A percentile compares a stretch with the other conserved stretches of the same genome.
Evolutionary conservation across 2,888 invertebrate species (phyloP).

Genomic region (Rhingia campestris): DNA sequence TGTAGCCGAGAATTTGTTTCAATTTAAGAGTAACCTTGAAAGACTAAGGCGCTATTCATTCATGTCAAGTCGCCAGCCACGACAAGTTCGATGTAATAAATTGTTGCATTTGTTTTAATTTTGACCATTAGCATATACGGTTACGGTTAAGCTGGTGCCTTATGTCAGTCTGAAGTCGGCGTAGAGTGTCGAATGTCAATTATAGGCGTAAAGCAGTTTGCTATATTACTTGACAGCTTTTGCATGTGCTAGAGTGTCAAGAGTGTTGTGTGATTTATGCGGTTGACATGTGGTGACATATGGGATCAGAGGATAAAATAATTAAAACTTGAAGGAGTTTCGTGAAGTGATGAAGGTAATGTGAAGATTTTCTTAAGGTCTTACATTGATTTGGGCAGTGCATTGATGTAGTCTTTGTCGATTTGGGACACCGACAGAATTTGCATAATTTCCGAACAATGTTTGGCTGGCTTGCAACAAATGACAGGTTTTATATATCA

Average conservation of each 20-base stretch:
- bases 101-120: constrained; percentile 33
- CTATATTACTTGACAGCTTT: constrained; percentile 37
- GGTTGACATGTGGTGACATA: neutral
- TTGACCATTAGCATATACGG: constrained; percentile 34
- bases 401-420: too few relatives aligned
- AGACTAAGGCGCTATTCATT: constrained; percentile 45
- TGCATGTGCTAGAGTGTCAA: constrained; percentile 27
- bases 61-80: constrained; percentile 15
- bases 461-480: too few relatives aligned
- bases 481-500: too few relatives aligned
- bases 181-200: constrained; percentile 33
- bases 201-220: constrained; percentile 50
- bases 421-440: too few relatives aligned
- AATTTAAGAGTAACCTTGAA: constrained; percentile 52
- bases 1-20: constrained; percentile 25
- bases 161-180: neutral
- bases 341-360: neutral
- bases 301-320: neutral
- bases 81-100: constrained; percentile 12
- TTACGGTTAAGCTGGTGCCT: neutral
- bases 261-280: constrained; percentile 18
- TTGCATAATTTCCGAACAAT: too few relatives aligned
- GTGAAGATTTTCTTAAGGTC: neutral
- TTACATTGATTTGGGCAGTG: neutral
- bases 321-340: neutral